These are phyloP conservation scores for Ectobius pallidus DNA, from an alignment of 2,888 invertebrate species.

Conservation along the genomic window DNA sequence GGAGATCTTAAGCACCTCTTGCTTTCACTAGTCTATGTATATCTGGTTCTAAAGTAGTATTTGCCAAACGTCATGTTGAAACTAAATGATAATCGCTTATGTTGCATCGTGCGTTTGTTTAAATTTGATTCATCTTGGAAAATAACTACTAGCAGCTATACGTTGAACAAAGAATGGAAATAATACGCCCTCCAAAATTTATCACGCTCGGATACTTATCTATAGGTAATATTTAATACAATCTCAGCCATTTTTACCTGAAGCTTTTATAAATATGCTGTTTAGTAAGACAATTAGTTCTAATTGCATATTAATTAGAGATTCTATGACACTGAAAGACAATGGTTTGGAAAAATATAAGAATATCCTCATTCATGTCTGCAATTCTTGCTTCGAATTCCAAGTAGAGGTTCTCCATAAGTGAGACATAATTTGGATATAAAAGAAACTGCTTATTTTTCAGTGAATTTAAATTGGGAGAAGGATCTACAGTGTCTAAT, in stretches of 20 bases:
- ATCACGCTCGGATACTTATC: not conserved
- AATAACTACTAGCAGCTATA: not conserved
- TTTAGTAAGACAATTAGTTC: not conserved
- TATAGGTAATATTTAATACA: not conserved
- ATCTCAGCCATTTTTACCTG: constrained; percentile 11
- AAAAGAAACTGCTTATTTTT: not conserved
- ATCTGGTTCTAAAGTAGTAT: no score
- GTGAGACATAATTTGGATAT: not conserved
- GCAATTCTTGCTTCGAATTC: not conserved
- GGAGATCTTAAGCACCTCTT: no score
- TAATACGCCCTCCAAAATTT: not conserved
- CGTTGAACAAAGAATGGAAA: not conserved
- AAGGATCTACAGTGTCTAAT: not conserved
- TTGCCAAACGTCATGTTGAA: not conserved
- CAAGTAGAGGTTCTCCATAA: not conserved
- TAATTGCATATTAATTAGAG: not conserved
- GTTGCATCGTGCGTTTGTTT: no score
- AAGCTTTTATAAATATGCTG: constrained; percentile 3
- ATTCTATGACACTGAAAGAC: not conserved
- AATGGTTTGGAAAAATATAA: not conserved
- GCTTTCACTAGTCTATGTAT: not conserved
- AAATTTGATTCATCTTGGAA: not conserved
- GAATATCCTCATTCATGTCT: not conserved
- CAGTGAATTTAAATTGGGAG: not conserved
- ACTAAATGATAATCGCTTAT: not conserved